Evolutionary conservation across 92 coral and sea anemone species (phyloP).

Genomic region (Paramuricea clavata): DNA sequence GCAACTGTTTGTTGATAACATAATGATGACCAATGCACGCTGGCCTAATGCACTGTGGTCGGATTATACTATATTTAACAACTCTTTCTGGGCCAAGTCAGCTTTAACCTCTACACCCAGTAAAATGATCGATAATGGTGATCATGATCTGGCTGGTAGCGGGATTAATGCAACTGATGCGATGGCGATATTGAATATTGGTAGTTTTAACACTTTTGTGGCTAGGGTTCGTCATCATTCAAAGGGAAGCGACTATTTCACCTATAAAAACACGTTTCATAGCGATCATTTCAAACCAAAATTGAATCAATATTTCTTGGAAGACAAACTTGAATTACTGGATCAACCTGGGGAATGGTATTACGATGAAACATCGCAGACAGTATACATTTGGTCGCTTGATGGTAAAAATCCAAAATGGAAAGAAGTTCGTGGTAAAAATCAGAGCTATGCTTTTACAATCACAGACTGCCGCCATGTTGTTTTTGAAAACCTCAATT

Average conservation of each 20-base stretch:
- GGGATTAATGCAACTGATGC: conserved; percentile 74
- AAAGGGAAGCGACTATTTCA: conserved; percentile 56
- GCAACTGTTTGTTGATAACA: conserved; percentile 68
- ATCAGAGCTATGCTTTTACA: conserved; percentile 75
- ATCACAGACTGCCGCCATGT: conserved; percentile 67
- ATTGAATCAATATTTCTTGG: conserved; percentile 70
- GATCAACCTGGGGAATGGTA: conserved; percentile 77
- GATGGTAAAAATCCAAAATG: conserved; percentile 61
- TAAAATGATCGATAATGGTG: conserved; percentile 76
- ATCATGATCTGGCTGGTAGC: conserved; percentile 75
- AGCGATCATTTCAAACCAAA: conserved; percentile 53
- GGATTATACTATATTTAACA: conserved; percentile 72
- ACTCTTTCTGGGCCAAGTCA: conserved; percentile 79
- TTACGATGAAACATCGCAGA: conserved; percentile 45
- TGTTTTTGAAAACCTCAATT: conserved; percentile 66
- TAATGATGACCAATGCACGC: conserved; percentile 89
- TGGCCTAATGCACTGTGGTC: conserved; percentile 89
- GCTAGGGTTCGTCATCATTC: conserved; percentile 68
- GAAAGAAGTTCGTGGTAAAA: conserved; percentile 27
- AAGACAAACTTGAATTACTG: conserved; percentile 67
- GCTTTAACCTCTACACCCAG: conserved; percentile 61
- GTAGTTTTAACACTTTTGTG: conserved; percentile 79
- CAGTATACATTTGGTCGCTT: conserved; percentile 61
- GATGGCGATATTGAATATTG: conserved; percentile 81
- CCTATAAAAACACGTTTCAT: conserved; percentile 70